Evolutionary conservation across 2,113 vertebrate genomes (phyloP).

Genomic region (Micronisus gabar): DNA sequence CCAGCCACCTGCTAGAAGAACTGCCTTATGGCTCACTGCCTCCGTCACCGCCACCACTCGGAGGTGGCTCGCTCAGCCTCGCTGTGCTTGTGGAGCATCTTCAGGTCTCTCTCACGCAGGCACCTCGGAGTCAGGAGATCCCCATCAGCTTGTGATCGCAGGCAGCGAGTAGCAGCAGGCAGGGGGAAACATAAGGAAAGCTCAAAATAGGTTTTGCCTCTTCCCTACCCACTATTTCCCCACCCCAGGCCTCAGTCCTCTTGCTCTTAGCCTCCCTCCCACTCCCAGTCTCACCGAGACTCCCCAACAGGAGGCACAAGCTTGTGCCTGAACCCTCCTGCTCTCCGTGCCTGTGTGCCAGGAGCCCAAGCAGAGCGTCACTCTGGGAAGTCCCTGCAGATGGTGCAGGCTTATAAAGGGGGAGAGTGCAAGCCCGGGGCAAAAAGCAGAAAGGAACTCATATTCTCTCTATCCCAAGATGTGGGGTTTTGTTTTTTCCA

Average conservation of each 20-base stretch:
- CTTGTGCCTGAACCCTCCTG: background rate
- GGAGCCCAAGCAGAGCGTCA: fast-evolving
- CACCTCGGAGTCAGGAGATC: background rate
- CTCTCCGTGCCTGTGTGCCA: background rate
- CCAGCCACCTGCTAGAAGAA: background rate
- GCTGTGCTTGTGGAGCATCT: fast-evolving
- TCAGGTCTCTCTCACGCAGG: fast-evolving
- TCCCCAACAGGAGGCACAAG: background rate
- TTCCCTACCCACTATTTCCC: background rate
- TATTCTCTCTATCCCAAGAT: background rate
- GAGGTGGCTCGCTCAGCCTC: fast-evolving
- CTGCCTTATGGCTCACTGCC: background rate
- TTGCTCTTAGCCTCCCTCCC: background rate
- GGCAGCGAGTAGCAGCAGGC: background rate
- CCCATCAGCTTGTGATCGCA: fast-evolving
- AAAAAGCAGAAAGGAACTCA: background rate
- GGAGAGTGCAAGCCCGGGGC: background rate
- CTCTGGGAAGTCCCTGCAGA: background rate
- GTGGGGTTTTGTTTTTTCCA: background rate
- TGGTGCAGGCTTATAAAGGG: background rate
- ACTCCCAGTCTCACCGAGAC: fast-evolving
- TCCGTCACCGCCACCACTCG: fast-evolving
- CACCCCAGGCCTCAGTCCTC: background rate
- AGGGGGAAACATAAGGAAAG: fast-evolving
- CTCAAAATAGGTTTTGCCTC: background rate